phyloP scores from a whole-genome alignment of 2,797 vertebrate species.

The Sebastes minor region DNA sequence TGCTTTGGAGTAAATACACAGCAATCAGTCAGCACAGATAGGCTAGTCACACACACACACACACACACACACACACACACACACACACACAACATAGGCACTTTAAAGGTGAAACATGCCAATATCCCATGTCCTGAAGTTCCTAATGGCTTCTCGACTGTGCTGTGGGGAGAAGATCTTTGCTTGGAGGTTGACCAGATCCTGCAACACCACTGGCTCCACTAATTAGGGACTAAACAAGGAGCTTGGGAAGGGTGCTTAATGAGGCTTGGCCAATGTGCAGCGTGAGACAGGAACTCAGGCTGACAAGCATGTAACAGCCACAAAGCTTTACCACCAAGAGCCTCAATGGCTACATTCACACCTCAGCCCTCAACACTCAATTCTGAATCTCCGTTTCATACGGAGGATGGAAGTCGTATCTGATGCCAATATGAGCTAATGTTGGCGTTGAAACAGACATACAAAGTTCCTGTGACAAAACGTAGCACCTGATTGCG shows the following conservation, averaged over 20 bases:
- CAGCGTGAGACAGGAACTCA: constrained; percentile 51
- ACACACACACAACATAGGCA: not conserved
- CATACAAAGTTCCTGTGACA: not conserved
- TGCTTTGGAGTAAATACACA: constrained; percentile 35
- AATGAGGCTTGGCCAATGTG: constrained; percentile 69
- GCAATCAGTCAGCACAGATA: constrained; percentile 24
- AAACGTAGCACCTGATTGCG: not conserved
- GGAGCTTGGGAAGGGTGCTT: constrained; percentile 61
- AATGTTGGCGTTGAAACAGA: not conserved
- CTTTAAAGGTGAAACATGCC: constrained; percentile 41
- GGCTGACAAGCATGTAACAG: constrained; percentile 44
- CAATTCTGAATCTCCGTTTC: not conserved
- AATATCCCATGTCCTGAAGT: constrained; percentile 21
- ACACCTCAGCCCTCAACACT: not conserved
- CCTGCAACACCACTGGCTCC: constrained; percentile 48
- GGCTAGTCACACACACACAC: constrained; percentile 6
- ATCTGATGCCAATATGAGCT: not conserved
- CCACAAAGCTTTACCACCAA: constrained; percentile 28
- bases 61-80: not conserved
- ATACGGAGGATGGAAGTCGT: not conserved
- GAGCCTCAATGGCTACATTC: constrained; percentile 16
- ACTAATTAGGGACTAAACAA: constrained; percentile 73
- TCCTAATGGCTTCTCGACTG: constrained; percentile 28
- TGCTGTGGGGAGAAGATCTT: constrained; percentile 21
- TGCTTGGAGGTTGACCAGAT: constrained; percentile 61